Base-by-base conservation (phyloP, 2,113 vertebrate genomes). In the Neogobius melanostomus region DNA sequence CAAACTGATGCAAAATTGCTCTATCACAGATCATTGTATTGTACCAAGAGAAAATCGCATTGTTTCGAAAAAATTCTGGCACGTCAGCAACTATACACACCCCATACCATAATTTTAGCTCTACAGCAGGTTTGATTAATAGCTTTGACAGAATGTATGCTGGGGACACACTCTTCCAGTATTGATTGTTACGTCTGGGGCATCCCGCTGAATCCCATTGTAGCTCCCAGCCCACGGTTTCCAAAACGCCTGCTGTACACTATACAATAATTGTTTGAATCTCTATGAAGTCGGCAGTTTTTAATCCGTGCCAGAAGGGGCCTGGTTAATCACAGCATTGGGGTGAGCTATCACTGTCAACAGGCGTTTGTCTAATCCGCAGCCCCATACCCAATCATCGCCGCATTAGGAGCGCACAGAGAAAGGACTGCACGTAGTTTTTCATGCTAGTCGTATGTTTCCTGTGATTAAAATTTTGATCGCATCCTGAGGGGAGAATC, bases 261-360 rank as follows among this genome's bases (percentile, higher is more conserved):
- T 68, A 74, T 64, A 68, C 64, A 52, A 56, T 74, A 77, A 88
- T 80, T 83, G 69, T 86, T 82, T 81, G 66, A 85, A 72, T 85
- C 74, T 73, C 80, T 84, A 84, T 87, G 70, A 85, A 80, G 82
- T 64, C 71, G 65, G 52, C 77, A 75, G 64, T 83, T 88, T 82
- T 75, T 82, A 87, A 88, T 87, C 79, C 82, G 48, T 75, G 87
- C 84, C 82, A 84, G 76, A 80, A 87, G 85, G 78, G 64, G 59
- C 68, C 72, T 63, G 73, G 72, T 88, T 88, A 82, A 86, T 89
- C 80, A 80, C 77, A 80, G 66, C 70, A 74, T 69, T 8, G 66
- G 78, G 71, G 80, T 76, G 75, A 78, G 85, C 69, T 76, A 86
- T 85, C 82, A 80, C 79, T 72, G 70, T 78, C 76, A 76, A 60